Evolutionary conservation across 2,888 invertebrate genomes (phyloP).

Genomic region (Pardosa pseudoannulata): DNA sequence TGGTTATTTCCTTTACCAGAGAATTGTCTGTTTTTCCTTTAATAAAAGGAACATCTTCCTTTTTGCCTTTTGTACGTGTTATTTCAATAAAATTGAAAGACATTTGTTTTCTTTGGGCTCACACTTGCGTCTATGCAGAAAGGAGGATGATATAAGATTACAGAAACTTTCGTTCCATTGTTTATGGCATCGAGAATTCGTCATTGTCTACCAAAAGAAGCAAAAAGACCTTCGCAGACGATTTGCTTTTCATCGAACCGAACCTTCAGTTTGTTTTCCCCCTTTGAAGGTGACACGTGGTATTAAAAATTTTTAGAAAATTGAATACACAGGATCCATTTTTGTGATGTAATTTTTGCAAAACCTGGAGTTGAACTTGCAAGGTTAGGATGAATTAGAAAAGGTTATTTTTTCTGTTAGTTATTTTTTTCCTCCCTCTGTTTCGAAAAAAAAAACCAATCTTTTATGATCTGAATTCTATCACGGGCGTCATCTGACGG

Average conservation of each 20-base stretch:
- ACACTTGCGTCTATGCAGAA: background rate
- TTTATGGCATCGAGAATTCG: slow-evolving; percentile 12
- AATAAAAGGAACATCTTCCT: no score
- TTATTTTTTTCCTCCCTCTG: no score
- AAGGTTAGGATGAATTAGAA: background rate
- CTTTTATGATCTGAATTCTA: slow-evolving; percentile 4
- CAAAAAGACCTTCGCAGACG: slow-evolving; percentile 41
- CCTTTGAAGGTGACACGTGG: slow-evolving; percentile 41
- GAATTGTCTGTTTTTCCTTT: no score
- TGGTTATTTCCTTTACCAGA: no score
- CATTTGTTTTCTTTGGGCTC: background rate
- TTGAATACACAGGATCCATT: background rate
- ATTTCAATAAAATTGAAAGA: no score
- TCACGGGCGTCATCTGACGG: background rate
- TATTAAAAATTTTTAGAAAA: background rate
- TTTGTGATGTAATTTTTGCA: slow-evolving; percentile 1
- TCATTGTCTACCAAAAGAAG: slow-evolving; percentile 22
- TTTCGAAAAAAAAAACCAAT: background rate
- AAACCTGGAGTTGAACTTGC: background rate
- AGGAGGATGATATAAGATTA: slow-evolving; percentile 51
- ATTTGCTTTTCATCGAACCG: slow-evolving; percentile 24
- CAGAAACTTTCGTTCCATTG: slow-evolving; percentile 12
- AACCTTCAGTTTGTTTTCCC: slow-evolving; percentile 9
- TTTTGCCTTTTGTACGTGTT: no score
- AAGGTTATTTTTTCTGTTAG: no score